Evolutionary conservation across 2,888 invertebrate genomes (phyloP).

Genomic region (Timandra comae): DNA sequence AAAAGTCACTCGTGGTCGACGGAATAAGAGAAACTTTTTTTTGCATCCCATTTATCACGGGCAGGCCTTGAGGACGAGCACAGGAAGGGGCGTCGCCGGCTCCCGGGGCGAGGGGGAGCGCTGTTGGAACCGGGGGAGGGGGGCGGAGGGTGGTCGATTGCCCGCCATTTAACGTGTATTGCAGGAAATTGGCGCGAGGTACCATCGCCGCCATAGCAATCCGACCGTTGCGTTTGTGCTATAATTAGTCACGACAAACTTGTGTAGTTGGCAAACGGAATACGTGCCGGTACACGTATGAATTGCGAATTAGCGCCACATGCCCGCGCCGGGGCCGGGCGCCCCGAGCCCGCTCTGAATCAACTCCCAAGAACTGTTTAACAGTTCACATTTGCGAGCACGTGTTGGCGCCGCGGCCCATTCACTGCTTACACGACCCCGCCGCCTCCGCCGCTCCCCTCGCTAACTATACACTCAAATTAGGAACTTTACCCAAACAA

Average conservation of each 20-base stretch:
- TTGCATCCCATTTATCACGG: conserved; percentile 27
- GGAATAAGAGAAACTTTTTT: conserved; percentile 23
- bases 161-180: conserved; percentile 46
- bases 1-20: conserved; percentile 18
- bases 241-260: conserved; percentile 42
- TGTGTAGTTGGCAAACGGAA: conserved; percentile 19
- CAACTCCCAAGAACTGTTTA: conserved; percentile 6
- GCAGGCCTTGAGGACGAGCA: conserved; percentile 18
- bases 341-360: not conserved
- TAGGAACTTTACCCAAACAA: conserved; percentile 6
- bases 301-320: conserved; percentile 25
- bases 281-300: conserved; percentile 15
- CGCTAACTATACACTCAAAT: conserved; percentile 6
- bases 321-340: not conserved
- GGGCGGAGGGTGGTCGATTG: conserved; percentile 33
- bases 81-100: conserved; percentile 28
- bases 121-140: conserved; percentile 4
- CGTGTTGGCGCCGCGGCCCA: conserved; percentile 15
- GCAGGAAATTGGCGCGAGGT: conserved; percentile 44
- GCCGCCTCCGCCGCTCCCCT: not conserved
- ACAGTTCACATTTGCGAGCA: conserved; percentile 16
- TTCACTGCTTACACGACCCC: too few species aligned
- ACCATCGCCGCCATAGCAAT: conserved; percentile 30
- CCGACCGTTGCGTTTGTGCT: conserved; percentile 32
- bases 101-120: conserved; percentile 8